phyloP scores from a whole-genome alignment of 2,797 vertebrate species.

The Pyrocephalus nanus region DNA sequence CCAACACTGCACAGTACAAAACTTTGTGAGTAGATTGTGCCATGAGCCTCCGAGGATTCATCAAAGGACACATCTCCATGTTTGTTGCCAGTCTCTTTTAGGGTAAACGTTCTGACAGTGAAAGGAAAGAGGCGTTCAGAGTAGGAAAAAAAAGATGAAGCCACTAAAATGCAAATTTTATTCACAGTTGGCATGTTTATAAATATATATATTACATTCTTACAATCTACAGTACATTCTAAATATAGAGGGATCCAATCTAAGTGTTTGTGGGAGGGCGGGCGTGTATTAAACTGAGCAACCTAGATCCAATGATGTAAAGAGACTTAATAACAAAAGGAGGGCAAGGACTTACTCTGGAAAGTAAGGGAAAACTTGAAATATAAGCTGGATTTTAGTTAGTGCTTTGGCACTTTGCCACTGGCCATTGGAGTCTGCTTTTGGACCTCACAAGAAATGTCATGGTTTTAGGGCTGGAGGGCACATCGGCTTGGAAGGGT shows the following conservation, averaged over 20 bases:
- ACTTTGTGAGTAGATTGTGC: neutral
- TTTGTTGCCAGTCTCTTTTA: neutral
- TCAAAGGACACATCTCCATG: neutral
- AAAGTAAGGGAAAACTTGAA: neutral
- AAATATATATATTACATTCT: conserved; percentile 79
- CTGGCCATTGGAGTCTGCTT: neutral
- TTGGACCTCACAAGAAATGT: neutral
- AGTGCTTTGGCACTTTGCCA: conserved; percentile 25
- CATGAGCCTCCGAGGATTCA: neutral
- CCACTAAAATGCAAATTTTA: conserved; percentile 72
- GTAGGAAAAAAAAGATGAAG: conserved; percentile 55
- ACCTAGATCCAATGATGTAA: conserved; percentile 14
- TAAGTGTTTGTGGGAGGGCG: conserved; percentile 32
- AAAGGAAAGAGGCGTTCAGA: conserved; percentile 42
- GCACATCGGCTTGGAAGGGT: neutral
- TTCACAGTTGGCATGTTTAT: conserved; percentile 74
- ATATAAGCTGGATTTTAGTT: neutral
- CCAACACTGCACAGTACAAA: neutral
- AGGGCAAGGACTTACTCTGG: neutral
- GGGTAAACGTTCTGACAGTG: neutral
- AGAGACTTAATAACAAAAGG: neutral
- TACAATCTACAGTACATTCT: conserved; percentile 73
- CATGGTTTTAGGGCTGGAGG: neutral
- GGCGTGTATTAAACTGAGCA: neutral
- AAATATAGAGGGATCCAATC: conserved; percentile 31